These are phyloP conservation scores for Stomorhina lunata DNA, from an alignment of 2,888 invertebrate genomes.

Conservation along the genomic window DNA sequence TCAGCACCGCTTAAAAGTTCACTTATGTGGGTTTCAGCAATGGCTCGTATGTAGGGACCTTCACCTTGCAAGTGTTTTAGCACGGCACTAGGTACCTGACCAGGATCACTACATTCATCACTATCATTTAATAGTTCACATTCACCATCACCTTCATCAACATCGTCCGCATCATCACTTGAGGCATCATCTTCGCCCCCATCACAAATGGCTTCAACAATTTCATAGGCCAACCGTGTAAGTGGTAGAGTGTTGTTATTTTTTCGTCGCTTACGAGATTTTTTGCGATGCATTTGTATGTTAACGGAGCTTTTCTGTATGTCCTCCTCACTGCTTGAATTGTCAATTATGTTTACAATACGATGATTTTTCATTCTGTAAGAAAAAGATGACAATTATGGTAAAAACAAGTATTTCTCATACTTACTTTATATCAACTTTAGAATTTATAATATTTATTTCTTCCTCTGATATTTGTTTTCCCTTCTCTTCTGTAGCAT, in stretches of 20 bases:
- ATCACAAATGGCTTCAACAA: slow-evolving; percentile 84
- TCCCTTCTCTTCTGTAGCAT: slow-evolving; percentile 74
- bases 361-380: slow-evolving; percentile 75
- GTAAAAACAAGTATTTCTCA: background rate
- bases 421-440: slow-evolving; percentile 75
- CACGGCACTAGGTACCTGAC: slow-evolving; percentile 78
- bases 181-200: slow-evolving; percentile 82
- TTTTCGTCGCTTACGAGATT: slow-evolving; percentile 77
- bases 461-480: slow-evolving; percentile 73
- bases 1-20: slow-evolving; percentile 83
- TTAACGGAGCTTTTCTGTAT: slow-evolving; percentile 75
- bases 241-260: slow-evolving; percentile 76
- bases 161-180: slow-evolving; percentile 80
- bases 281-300: slow-evolving; percentile 76
- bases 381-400: background rate
- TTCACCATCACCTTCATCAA: slow-evolving; percentile 77
- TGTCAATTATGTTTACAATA: slow-evolving; percentile 78
- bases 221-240: slow-evolving; percentile 79
- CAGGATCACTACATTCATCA: slow-evolving; percentile 79
- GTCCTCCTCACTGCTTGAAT: slow-evolving; percentile 77
- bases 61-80: slow-evolving; percentile 80
- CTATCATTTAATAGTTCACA: slow-evolving; percentile 78
- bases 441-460: slow-evolving; percentile 69
- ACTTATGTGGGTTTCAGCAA: slow-evolving; percentile 78
- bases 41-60: slow-evolving; percentile 81